Evolutionary conservation across 2,888 invertebrate species (phyloP), one percentile per base, ranked within the genome.

Genomic region (Dryomyza anilis): DNA sequence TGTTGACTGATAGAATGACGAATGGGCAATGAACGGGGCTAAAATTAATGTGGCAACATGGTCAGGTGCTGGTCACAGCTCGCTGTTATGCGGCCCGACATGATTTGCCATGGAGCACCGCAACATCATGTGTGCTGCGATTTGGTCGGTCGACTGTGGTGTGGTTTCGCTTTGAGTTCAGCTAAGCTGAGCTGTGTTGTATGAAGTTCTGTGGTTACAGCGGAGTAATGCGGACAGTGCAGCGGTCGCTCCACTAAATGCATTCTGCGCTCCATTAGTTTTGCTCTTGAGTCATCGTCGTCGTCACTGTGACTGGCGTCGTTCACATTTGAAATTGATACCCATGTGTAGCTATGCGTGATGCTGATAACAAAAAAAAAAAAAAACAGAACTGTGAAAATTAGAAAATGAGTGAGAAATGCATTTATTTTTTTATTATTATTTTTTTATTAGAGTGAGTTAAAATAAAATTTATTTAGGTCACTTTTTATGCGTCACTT

Each of bases 1-100:
- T 12, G 60, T 39, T 66, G 66, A 63, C 58, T 63, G 63, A 56
- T 63, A 59, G 59, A 66, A 63, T 60, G 56, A 66, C 59, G 66
- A 66, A 66, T 63, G 66, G 55, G 59, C 46, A 55, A 60, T 63
- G 63, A 66, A 66, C 43, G 48, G 46, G 53, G 43, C 25, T 48
- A 58, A 66, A 61, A 56, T 58, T 43, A 50, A 50, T 50, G 50
- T 63, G 62, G 63, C 58, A 65, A 62, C 63, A 46, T 52, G 53
- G 66, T 63, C 66, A 66, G 60, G 63, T 63, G 59, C 52, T 46
- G 45, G 21, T 16, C 30, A 21, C 39, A n/a, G n/a, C n/a, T n/a
- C n/a, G n/a, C n/a, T n/a, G n/a, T n/a, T n/a, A n/a, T n/a, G n/a
- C n/a, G n/a, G n/a, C n/a, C n/a, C n/a, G n/a, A n/a, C n/a, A n/a